These are phyloP conservation scores for Epinephelus fuscoguttatus DNA, from an alignment of 2,113 vertebrate genomes.

Conservation along the genomic window DNA sequence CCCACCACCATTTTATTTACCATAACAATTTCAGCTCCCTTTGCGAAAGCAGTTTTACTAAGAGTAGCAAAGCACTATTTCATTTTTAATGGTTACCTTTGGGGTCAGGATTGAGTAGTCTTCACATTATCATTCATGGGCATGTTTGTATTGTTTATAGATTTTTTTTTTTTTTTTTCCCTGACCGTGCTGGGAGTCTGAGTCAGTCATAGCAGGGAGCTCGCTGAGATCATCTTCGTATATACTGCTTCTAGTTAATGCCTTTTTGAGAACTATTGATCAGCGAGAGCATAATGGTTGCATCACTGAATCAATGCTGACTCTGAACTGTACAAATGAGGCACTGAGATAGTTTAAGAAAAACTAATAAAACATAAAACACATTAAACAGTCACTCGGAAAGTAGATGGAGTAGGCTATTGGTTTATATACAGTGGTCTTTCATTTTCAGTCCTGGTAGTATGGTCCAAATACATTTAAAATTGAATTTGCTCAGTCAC, in stretches of 20 bases:
- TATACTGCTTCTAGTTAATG: slow-evolving; percentile 48
- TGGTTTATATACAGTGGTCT: slow-evolving; percentile 23
- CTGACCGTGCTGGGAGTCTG: slow-evolving; percentile 13
- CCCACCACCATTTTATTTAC: slow-evolving; percentile 63
- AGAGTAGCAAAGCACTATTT: slow-evolving; percentile 54
- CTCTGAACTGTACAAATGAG: slow-evolving; percentile 53
- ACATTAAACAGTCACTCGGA: slow-evolving; percentile 38
- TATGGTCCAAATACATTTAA: not conserved
- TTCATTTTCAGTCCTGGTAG: slow-evolving; percentile 12
- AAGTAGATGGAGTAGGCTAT: slow-evolving; percentile 24
- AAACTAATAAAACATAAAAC: slow-evolving; percentile 58
- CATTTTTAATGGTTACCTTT: slow-evolving; percentile 66
- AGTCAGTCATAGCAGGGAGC: slow-evolving; percentile 20
- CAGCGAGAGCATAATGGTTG: slow-evolving; percentile 37
- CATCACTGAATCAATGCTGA: slow-evolving; percentile 55
- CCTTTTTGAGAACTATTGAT: slow-evolving; percentile 69
- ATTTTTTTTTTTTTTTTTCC: slow-evolving; percentile 29
- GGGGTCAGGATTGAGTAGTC: slow-evolving; percentile 48
- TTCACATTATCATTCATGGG: slow-evolving; percentile 44
- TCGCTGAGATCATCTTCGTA: slow-evolving; percentile 46
- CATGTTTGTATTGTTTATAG: slow-evolving; percentile 61
- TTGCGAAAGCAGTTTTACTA: slow-evolving; percentile 48
- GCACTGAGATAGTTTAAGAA: slow-evolving; percentile 38
- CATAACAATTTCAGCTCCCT: slow-evolving; percentile 48
- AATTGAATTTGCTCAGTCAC: slow-evolving; percentile 4